Conservation (phyloP, 1,140 invertebrate genomes). For the Maniola jurtina region DNA sequence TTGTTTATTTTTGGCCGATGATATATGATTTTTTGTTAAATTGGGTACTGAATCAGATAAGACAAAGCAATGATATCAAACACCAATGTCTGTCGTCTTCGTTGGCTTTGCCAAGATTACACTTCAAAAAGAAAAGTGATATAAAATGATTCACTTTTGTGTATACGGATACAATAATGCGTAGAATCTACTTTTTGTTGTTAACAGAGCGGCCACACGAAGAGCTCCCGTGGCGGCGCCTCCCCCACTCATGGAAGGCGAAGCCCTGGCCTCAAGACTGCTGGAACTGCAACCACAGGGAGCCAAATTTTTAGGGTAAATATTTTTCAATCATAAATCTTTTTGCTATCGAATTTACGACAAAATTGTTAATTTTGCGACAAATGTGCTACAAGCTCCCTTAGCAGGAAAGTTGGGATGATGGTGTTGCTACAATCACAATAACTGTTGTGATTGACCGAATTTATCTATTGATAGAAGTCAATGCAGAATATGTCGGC, state of each 20-base stretch:
- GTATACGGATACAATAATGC: neutral
- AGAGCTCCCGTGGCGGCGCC: constrained; percentile 88
- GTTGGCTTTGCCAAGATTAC: no score
- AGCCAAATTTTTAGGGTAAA: constrained; percentile 96
- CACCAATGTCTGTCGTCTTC: no score
- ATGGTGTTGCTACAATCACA: no score
- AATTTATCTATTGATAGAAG: no score
- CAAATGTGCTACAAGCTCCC: no score
- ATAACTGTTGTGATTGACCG: no score
- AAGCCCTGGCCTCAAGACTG: constrained; percentile 94
- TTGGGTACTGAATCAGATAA: neutral
- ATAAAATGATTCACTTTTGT: neutral
- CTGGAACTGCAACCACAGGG: constrained; percentile 96
- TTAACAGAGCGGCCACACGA: constrained; percentile 83
- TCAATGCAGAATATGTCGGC: no score
- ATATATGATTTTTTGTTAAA: neutral
- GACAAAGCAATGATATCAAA: neutral
- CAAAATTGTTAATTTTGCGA: no score
- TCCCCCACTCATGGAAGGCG: constrained; percentile 96
- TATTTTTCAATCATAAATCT: constrained; percentile 22
- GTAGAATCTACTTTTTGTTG: neutral
- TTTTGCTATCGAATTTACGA: no score
- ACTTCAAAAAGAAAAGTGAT: no score
- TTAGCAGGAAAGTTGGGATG: no score
- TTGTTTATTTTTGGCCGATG: neutral